Conservation (phyloP, 2,888 invertebrate species). For the Caenorhabditis macrosperma region DNA sequence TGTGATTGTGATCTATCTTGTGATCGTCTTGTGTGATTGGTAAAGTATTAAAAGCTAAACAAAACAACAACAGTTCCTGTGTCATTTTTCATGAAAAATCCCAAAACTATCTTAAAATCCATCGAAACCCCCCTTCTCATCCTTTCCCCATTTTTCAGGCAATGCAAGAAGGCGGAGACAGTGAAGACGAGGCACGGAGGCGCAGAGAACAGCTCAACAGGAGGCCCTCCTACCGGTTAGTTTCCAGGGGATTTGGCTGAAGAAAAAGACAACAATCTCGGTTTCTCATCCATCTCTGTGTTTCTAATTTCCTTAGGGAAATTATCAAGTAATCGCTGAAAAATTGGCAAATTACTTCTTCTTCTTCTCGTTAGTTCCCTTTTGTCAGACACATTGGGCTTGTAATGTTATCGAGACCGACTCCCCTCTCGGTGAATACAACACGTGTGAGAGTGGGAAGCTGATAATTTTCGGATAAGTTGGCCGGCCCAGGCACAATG, state of each 20-base stretch:
- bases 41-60: neutral
- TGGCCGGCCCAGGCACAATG: no score
- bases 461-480: no score
- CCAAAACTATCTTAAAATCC: neutral
- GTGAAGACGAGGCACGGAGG: slow-evolving; percentile 78
- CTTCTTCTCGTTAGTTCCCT: no score
- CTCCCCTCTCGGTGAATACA: no score
- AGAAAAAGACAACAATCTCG: neutral
- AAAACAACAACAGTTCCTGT: neutral
- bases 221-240: slow-evolving; percentile 78
- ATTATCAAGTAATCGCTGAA: no score
- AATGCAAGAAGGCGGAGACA: slow-evolving; percentile 69
- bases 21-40: neutral
- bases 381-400: no score
- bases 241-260: slow-evolving; percentile 5
- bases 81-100: no score
- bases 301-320: no score
- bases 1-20: neutral
- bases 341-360: no score
- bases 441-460: no score
- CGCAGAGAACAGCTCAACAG: slow-evolving; percentile 79
- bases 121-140: neutral
- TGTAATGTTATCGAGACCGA: no score
- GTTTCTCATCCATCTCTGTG: neutral
- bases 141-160: slow-evolving; percentile 48